phyloP scores from a whole-genome alignment of 2,888 invertebrate species.

The Hydropsyche betteni region DNA sequence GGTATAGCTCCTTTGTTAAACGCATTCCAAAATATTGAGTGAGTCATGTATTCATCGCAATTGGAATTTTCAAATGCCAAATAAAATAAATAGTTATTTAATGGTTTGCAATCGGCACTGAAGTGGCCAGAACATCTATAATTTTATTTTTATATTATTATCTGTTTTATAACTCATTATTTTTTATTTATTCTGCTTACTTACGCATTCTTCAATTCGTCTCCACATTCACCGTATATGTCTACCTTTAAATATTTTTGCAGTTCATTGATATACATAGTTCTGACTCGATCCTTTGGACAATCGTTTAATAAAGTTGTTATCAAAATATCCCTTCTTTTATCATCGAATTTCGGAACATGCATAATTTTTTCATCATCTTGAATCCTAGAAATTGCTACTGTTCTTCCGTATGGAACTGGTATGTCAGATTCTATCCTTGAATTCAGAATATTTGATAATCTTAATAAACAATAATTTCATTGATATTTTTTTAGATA shows the following conservation, averaged over 20 bases:
- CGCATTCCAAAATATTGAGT: constrained; percentile 74
- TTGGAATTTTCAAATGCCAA: constrained; percentile 75
- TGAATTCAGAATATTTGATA: constrained; percentile 23
- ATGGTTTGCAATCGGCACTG: constrained; percentile 65
- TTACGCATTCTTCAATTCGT: constrained; percentile 48
- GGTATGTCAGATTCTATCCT: constrained; percentile 66
- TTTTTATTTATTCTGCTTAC: not conserved
- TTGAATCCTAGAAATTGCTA: constrained; percentile 47
- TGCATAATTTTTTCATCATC: not conserved
- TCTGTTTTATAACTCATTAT: not conserved
- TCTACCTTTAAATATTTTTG: constrained; percentile 65
- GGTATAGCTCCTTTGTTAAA: constrained; percentile 71
- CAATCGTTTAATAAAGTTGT: constrained; percentile 65
- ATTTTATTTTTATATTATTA: constrained; percentile 33
- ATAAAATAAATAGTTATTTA: constrained; percentile 72
- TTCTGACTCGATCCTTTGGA: constrained; percentile 58
- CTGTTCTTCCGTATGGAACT: constrained; percentile 64
- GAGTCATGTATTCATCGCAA: constrained; percentile 75
- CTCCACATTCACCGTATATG: constrained; percentile 61
- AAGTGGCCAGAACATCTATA: constrained; percentile 74
- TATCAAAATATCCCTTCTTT: constrained; percentile 57
- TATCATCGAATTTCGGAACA: constrained; percentile 53
- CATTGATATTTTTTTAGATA: not conserved
- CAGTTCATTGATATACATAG: constrained; percentile 63
- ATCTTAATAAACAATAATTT: not conserved